Conservation (phyloP, 2,888 invertebrate genomes). For the Drosophila hamatofila region DNA sequence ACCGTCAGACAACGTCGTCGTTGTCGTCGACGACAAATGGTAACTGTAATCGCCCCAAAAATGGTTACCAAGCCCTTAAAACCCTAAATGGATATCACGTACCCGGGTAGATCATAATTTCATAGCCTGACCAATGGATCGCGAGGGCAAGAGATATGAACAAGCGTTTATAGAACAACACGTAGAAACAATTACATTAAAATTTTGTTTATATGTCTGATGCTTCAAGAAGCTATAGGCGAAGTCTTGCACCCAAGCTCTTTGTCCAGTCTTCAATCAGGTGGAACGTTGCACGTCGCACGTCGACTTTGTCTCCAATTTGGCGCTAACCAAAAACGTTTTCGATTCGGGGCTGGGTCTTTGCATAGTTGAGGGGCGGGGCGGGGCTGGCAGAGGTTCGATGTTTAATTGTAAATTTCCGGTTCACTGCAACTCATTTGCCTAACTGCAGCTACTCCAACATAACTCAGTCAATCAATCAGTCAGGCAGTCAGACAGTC, state of each 20-base stretch:
- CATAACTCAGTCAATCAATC: constrained; percentile 44
- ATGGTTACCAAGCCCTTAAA: constrained; percentile 51
- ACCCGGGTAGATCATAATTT: constrained; percentile 64
- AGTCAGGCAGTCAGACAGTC: constrained; percentile 29
- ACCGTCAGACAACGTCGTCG: constrained; percentile 15
- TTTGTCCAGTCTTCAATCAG: constrained; percentile 67
- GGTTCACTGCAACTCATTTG: constrained; percentile 75
- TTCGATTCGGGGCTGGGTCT: constrained; percentile 39
- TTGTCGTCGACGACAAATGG: constrained; percentile 11
- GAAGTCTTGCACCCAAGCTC: constrained; percentile 54
- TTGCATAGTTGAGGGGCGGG: constrained; percentile 35
- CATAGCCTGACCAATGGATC: constrained; percentile 24
- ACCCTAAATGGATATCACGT: constrained; percentile 67
- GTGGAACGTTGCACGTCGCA: constrained; percentile 57
- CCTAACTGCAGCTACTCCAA: constrained; percentile 49
- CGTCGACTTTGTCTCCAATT: constrained; percentile 38
- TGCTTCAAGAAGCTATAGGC: constrained; percentile 53
- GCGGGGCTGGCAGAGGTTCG: constrained; percentile 7
- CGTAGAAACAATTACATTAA: constrained; percentile 66
- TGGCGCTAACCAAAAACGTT: constrained; percentile 65
- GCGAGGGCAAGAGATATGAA: constrained; percentile 21
- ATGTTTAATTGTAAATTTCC: constrained; percentile 77
- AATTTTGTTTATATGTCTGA: constrained; percentile 1
- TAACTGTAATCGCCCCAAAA: constrained; percentile 68
- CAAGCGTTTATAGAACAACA: constrained; percentile 64